A percentile compares a stretch with the other conserved stretches of the same genome.
These are phyloP conservation scores for Caracal caracal DNA, from an alignment of 2,113 vertebrate genomes.

Conservation along the genomic window DNA sequence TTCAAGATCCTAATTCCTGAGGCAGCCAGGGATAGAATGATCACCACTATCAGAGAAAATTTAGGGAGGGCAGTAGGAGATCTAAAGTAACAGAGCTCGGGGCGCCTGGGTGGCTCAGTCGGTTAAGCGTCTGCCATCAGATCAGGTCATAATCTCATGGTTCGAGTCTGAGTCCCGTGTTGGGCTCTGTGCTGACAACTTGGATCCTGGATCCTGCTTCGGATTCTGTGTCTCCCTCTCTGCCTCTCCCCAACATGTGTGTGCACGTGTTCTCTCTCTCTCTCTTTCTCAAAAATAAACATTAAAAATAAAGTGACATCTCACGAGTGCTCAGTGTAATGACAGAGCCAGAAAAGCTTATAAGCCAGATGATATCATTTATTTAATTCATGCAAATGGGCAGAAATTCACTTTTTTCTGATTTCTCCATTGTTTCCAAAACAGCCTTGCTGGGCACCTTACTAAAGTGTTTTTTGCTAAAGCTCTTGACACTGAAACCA, in stretches of 20 bases:
- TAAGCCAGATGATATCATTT: fast-evolving
- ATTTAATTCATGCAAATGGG: fast-evolving
- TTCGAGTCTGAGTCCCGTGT: no score
- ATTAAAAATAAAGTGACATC: no score
- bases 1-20: background rate
- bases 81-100: no score
- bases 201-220: no score
- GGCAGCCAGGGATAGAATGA: background rate
- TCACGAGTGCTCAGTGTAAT: background rate
- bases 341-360: background rate
- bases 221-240: no score
- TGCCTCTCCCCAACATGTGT: no score
- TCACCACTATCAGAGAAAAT: background rate
- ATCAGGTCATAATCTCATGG: no score
- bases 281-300: no score
- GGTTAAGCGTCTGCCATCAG: no score
- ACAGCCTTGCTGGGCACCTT: background rate
- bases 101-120: no score
- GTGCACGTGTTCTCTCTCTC: no score
- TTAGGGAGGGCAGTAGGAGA: background rate
- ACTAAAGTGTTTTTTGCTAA: background rate
- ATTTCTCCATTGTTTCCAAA: background rate
- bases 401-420: background rate
- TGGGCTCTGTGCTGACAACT: no score
- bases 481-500: background rate